Conservation (phyloP, 2,888 invertebrate species). For the Anthrax anthrax region DNA sequence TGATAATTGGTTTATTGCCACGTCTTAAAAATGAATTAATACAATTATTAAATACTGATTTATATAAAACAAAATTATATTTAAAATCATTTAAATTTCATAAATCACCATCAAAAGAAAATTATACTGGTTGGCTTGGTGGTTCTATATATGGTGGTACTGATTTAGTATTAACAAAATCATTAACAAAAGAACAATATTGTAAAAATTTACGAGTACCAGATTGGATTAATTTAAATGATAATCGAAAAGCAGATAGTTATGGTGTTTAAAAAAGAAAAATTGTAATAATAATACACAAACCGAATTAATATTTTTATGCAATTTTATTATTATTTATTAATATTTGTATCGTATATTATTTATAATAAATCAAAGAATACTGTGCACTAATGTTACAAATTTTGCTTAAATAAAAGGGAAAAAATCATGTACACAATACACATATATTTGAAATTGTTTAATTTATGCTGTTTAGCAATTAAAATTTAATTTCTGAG, state of each 20-base stretch:
- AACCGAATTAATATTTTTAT: constrained; percentile 2
- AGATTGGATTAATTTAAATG: constrained; percentile 54
- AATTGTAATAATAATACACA: background rate
- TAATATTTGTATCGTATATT: no score
- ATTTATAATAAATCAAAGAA: no score
- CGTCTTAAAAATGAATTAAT: constrained; percentile 66
- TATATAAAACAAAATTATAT: constrained; percentile 47
- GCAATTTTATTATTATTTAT: no score
- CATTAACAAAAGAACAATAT: constrained; percentile 61
- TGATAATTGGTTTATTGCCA: constrained; percentile 68
- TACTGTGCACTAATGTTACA: no score
- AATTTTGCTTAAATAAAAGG: no score
- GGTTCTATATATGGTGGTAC: constrained; percentile 66
- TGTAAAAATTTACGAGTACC: constrained; percentile 53
- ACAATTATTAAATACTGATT: constrained; percentile 43
- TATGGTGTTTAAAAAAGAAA: background rate
- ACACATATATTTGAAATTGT: no score
- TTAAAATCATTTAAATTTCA: constrained; percentile 65
- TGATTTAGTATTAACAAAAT: constrained; percentile 54
- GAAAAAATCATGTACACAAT: no score
- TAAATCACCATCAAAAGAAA: constrained; percentile 60
- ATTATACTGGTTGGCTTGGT: constrained; percentile 79
- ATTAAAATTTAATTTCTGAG: no score
- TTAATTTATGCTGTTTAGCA: no score
- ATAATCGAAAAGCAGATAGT: constrained; percentile 22